Percentiles rank a stretch among this genome's conserved stretches.
phyloP scores from a whole-genome alignment of 2,888 invertebrate species.

The Aplocera efformata region DNA sequence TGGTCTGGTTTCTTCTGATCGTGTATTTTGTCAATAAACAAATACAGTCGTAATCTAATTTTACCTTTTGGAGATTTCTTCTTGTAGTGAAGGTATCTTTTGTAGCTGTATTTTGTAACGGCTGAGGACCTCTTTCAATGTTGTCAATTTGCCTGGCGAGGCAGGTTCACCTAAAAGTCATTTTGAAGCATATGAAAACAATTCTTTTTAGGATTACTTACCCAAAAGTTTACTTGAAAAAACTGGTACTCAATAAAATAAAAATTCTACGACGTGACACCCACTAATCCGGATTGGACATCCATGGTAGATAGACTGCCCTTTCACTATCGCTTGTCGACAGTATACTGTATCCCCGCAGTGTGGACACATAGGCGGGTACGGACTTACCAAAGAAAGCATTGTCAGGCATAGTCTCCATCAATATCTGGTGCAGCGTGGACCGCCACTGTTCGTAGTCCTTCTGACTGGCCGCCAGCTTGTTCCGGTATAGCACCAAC shows the following conservation, averaged over 20 bases:
- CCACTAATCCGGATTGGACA: no score
- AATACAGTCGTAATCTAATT: no score
- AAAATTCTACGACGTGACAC: no score
- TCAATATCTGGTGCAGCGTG: constrained; percentile 60
- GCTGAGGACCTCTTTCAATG: constrained; percentile 63
- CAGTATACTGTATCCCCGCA: no score
- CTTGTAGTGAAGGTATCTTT: constrained; percentile 58
- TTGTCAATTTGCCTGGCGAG: constrained; percentile 65
- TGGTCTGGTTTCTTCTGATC: no score
- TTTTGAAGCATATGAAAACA: constrained; percentile 1
- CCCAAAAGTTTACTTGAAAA: no score
- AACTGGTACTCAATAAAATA: no score
- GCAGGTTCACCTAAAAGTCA: constrained; percentile 54
- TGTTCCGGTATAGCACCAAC: constrained; percentile 59
- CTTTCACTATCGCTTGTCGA: no score
- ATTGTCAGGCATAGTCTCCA: constrained; percentile 59
- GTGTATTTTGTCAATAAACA: no score
- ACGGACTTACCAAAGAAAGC: constrained; percentile 57
- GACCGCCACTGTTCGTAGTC: constrained; percentile 65
- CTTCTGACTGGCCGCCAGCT: constrained; percentile 50
- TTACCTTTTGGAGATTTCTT: constrained; percentile 66
- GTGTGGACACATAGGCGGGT: no score
- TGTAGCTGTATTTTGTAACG: constrained; percentile 63
- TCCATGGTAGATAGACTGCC: no score
- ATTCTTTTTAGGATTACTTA: background rate